Evolutionary conservation across 2,113 vertebrate genomes (phyloP).

Genomic region (Motacilla tschutschensis): DNA sequence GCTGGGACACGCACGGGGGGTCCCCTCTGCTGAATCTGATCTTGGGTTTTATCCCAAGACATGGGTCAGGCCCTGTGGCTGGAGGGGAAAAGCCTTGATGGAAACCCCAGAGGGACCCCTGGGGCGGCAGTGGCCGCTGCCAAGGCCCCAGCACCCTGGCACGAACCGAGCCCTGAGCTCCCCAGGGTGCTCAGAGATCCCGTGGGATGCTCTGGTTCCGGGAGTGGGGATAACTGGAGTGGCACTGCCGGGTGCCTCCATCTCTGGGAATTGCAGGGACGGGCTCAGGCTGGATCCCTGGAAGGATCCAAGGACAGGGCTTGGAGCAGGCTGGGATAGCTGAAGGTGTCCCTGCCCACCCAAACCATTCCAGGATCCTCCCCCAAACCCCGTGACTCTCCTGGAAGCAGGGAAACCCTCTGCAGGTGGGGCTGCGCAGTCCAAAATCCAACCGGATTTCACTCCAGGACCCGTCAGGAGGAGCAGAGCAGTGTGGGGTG

Average conservation of each 20-base stretch:
- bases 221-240: no score
- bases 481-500: accelerated
- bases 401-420: neutral
- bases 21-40: neutral
- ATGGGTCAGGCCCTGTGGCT: neutral
- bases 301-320: neutral
- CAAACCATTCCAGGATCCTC: neutral
- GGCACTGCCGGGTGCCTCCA: no score
- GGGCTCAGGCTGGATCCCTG: neutral
- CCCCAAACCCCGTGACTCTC: no score
- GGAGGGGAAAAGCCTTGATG: neutral
- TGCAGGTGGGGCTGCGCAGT: neutral
- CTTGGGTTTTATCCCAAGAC: neutral
- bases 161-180: accelerated
- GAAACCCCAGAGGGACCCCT: neutral
- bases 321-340: neutral
- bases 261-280: accelerated
- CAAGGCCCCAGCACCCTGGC: neutral
- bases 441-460: neutral
- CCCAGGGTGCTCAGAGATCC: accelerated
- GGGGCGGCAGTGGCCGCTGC: neutral
- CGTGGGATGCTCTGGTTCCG: neutral
- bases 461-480: neutral
- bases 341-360: neutral
- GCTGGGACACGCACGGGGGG: neutral